Conservation (phyloP, 2,888 invertebrate genomes). For the Blomia tropicalis region DNA sequence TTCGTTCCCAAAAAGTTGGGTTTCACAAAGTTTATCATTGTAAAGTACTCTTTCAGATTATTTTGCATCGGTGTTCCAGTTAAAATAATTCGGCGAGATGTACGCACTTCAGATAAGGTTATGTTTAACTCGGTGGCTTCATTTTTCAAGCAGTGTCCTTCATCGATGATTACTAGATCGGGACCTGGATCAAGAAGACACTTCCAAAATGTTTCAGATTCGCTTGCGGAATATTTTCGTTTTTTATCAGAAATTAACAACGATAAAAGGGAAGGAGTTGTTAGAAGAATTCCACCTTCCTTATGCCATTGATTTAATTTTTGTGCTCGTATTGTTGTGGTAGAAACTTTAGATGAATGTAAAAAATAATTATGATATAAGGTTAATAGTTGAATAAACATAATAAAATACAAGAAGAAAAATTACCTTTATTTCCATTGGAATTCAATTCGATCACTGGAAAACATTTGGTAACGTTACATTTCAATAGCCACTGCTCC, state of each 20-base stretch:
- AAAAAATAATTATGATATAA: no score
- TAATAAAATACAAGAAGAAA: no score
- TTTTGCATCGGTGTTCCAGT: constrained; percentile 97
- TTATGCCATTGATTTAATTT: constrained; percentile 61
- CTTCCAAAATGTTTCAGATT: constrained; percentile 44
- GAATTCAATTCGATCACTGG: constrained; percentile 41
- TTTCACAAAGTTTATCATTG: constrained; percentile 91
- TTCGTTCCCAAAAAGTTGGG: constrained; percentile 92
- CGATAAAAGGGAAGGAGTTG: constrained; percentile 89
- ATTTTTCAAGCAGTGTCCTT: constrained; percentile 90
- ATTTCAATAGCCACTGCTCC: constrained; percentile 53
- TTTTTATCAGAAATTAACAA: constrained; percentile 42
- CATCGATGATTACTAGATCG: constrained; percentile 87
- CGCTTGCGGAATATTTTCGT: constrained; percentile 31
- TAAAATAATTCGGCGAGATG: constrained; percentile 69
- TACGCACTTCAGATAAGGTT: constrained; percentile 61
- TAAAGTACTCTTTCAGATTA: constrained; percentile 86
- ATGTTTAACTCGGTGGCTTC: not conserved
- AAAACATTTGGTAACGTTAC: not conserved
- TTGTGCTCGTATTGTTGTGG: constrained; percentile 49
- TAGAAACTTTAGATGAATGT: no score
- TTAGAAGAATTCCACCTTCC: constrained; percentile 72
- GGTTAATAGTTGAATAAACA: no score
- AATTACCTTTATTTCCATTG: no score
- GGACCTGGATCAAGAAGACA: constrained; percentile 43